These are phyloP conservation scores for Meiosimyza platycephala DNA, from an alignment of 2,888 invertebrate species.

Conservation along the genomic window DNA sequence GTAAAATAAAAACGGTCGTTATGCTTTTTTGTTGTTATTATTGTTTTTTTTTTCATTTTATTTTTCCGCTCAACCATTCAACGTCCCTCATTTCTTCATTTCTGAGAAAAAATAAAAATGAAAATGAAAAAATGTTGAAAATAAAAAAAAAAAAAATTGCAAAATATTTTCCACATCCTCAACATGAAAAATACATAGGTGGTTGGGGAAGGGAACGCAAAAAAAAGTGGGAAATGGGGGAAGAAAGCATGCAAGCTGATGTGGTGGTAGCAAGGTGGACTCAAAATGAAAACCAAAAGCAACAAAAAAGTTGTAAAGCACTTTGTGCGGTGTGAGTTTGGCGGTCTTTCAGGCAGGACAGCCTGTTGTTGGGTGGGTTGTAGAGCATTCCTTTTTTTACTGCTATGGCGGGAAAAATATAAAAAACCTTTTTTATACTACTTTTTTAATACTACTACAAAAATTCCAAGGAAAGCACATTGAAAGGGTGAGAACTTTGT, in stretches of 20 bases:
- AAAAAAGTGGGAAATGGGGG: background rate
- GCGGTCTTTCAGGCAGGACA: too few relatives aligned
- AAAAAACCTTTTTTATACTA: conserved; percentile 53
- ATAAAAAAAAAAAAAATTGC: conserved; percentile 53
- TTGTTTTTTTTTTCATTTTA: conserved; percentile 50
- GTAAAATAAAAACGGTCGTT: conserved; percentile 54
- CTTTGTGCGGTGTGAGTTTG: too few relatives aligned
- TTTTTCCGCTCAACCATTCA: conserved; percentile 58
- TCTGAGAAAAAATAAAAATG: conserved; percentile 44
- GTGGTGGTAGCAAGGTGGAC: background rate
- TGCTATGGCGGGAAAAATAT: conserved; percentile 57
- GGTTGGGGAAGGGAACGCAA: background rate
- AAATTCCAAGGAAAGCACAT: too few relatives aligned
- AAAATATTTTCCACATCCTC: conserved; percentile 59
- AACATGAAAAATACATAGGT: background rate
- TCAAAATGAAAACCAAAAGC: too few relatives aligned
- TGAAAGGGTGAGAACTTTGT: too few relatives aligned
- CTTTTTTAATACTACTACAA: conserved; percentile 35
- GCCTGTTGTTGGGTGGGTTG: background rate
- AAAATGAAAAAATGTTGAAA: conserved; percentile 55
- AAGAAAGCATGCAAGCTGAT: background rate
- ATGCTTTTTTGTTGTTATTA: conserved; percentile 54
- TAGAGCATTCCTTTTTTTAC: background rate
- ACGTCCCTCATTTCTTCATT: conserved; percentile 37
- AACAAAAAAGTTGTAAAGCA: too few relatives aligned